Conservation (phyloP, 2,797 vertebrate genomes). For the Premnoplex brunnescens region DNA sequence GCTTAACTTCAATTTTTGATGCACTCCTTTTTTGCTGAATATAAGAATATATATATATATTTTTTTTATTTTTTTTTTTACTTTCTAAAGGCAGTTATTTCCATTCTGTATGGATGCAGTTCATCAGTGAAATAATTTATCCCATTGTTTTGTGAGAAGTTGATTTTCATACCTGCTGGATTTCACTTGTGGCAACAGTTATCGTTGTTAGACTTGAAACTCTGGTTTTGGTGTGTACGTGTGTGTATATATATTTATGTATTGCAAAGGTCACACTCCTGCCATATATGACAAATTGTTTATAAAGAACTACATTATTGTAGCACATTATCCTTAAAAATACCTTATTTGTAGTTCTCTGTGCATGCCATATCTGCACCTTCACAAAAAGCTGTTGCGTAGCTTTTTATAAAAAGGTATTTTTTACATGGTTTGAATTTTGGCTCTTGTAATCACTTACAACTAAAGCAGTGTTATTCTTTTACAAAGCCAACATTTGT, state of each 20-base stretch:
- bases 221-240: neutral
- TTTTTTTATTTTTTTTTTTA: neutral
- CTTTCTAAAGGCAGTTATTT: neutral
- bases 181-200: neutral
- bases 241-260: neutral
- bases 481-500: neutral
- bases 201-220: neutral
- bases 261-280: neutral
- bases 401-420: neutral
- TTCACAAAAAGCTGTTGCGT: neutral
- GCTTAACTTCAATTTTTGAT: neutral
- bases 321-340: neutral
- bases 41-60: neutral
- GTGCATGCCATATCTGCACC: neutral
- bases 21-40: neutral
- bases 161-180: neutral
- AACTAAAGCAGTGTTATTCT: neutral
- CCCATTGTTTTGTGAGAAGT: neutral
- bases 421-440: neutral
- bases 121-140: neutral
- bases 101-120: neutral
- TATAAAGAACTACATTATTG: neutral
- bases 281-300: neutral
- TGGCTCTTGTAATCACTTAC: rapidly evolving
- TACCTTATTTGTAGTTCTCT: neutral